A percentile compares a stretch with the other conserved stretches of the same genome.
These are phyloP conservation scores for Rostratula benghalensis DNA, from an alignment of 2,113 vertebrate species.

Conservation along the genomic window DNA sequence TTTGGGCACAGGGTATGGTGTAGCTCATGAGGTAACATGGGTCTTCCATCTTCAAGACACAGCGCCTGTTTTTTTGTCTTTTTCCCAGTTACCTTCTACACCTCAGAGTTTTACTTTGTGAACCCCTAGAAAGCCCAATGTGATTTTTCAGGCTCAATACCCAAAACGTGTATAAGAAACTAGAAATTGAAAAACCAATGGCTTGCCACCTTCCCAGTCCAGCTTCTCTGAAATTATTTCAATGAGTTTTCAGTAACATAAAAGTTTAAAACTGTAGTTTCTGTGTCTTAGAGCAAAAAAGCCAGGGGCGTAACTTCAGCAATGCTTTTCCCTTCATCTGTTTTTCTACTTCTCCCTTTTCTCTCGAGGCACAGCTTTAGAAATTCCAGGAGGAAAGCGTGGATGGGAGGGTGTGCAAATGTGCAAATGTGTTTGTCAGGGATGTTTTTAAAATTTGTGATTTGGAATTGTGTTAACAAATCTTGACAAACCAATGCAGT, in stretches of 20 bases:
- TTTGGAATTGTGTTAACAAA: not conserved
- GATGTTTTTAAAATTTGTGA: not conserved
- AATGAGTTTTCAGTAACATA: not conserved
- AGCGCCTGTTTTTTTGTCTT: not conserved
- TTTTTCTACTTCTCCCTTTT: not conserved
- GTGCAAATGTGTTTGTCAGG: not conserved
- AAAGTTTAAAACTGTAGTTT: not conserved
- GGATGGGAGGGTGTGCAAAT: not conserved
- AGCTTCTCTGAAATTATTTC: not conserved
- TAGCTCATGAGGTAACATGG: accelerated
- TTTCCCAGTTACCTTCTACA: not conserved
- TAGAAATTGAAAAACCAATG: not conserved
- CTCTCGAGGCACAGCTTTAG: not conserved
- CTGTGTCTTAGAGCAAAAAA: not conserved
- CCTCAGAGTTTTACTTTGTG: not conserved
- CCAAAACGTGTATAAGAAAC: not conserved
- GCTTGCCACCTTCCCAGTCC: not conserved
- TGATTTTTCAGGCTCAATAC: not conserved
- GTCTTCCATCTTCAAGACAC: not conserved
- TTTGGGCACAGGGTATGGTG: not conserved
- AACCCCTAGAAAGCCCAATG: not conserved
- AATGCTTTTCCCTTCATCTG: not conserved
- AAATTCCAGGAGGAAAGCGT: not conserved
- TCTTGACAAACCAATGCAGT: slow-evolving; percentile 4
- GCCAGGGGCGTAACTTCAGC: not conserved